Percentiles rank a stretch among this genome's conserved stretches.
Conservation (phyloP, 2,888 invertebrate genomes). For the Dendrolimus pini region DNA sequence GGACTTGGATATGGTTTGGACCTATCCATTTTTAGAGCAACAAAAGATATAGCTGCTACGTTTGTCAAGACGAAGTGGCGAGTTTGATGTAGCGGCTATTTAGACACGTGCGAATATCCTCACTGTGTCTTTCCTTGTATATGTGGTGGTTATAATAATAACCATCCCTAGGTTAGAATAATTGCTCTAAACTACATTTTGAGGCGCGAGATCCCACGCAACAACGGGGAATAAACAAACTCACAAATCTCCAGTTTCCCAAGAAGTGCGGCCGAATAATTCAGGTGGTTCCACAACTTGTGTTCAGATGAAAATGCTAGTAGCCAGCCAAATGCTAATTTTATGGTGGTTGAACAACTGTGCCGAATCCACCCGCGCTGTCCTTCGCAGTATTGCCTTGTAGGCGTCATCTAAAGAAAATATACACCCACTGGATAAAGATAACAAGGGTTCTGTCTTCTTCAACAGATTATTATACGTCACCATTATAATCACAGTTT, state of each 20-base stretch:
- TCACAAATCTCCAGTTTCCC: conserved; percentile 39
- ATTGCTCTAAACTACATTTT: too few relatives aligned
- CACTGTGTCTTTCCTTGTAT: too few relatives aligned
- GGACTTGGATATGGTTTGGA: too few relatives aligned
- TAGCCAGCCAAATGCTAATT: conserved; percentile 74
- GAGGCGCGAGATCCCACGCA: background rate
- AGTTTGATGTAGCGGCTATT: too few relatives aligned
- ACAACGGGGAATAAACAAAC: conserved; percentile 10
- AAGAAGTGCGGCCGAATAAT: conserved; percentile 64
- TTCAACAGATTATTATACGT: conserved; percentile 29
- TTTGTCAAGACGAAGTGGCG: too few relatives aligned
- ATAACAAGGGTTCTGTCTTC: conserved; percentile 40
- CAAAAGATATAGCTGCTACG: too few relatives aligned
- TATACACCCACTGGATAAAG: conserved; percentile 43
- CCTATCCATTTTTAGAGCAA: too few relatives aligned
- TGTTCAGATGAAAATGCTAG: conserved; percentile 66
- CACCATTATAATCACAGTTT: conserved; percentile 11
- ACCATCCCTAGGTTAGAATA: too few relatives aligned
- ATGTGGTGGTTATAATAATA: too few relatives aligned
- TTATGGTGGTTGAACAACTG: conserved; percentile 76
- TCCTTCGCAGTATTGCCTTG: conserved; percentile 64
- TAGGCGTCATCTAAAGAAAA: conserved; percentile 69
- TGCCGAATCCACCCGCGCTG: conserved; percentile 62
- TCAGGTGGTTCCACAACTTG: conserved; percentile 57
- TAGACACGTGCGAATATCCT: too few relatives aligned